Conservation (phyloP, 2,797 vertebrate species). For the Coregonus ussuriensis region DNA sequence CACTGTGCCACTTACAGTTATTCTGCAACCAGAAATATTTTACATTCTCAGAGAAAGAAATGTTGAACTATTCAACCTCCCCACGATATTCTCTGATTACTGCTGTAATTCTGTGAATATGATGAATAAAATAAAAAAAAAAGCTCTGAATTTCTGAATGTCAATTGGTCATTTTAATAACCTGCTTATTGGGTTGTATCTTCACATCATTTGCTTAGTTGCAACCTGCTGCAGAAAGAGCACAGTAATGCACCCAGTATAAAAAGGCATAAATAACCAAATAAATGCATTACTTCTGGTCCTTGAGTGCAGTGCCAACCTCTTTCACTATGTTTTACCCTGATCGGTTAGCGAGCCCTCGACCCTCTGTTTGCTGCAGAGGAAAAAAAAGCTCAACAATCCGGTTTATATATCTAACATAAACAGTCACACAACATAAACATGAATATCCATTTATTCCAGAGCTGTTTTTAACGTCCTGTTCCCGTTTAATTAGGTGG, state of each 20-base stretch:
- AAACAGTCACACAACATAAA: slow-evolving; percentile 64
- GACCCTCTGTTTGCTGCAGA: slow-evolving; percentile 53
- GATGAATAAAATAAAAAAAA: slow-evolving; percentile 61
- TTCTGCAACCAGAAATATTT: slow-evolving; percentile 54
- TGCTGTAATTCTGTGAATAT: slow-evolving; percentile 54
- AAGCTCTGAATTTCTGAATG: slow-evolving; percentile 67
- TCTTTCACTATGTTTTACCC: slow-evolving; percentile 74
- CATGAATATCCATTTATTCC: slow-evolving; percentile 61
- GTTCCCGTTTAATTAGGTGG: slow-evolving; percentile 72
- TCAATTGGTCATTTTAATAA: slow-evolving; percentile 75
- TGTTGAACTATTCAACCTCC: slow-evolving; percentile 55
- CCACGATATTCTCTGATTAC: slow-evolving; percentile 52
- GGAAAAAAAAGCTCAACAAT: slow-evolving; percentile 32
- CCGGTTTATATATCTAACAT: slow-evolving; percentile 46
- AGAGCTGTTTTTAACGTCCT: slow-evolving; percentile 51
- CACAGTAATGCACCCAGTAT: slow-evolving; percentile 59
- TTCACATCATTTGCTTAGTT: slow-evolving; percentile 68
- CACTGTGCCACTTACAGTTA: slow-evolving; percentile 21
- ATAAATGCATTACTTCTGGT: slow-evolving; percentile 81
- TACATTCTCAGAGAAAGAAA: slow-evolving; percentile 35
- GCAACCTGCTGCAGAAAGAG: slow-evolving; percentile 63
- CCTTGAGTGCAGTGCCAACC: slow-evolving; percentile 71
- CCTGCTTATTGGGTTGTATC: slow-evolving; percentile 69
- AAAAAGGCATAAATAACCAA: slow-evolving; percentile 79
- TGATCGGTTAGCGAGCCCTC: slow-evolving; percentile 71